Conservation (phyloP, 30 jellyfish, hydroid and myxozoan species). For the Chironex yamaguchii region DNA sequence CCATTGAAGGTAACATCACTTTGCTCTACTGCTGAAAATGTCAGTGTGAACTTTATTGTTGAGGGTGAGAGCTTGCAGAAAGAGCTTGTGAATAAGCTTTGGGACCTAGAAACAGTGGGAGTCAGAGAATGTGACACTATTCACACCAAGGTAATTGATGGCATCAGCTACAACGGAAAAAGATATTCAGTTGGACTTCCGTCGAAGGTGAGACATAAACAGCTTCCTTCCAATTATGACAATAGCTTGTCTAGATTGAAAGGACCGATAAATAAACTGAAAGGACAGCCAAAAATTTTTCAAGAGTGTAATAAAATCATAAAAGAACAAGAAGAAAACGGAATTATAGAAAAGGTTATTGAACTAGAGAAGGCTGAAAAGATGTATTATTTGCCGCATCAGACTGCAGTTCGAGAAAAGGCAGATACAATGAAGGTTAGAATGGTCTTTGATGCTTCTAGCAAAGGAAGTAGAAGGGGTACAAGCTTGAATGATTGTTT, state of each 20-base stretch:
- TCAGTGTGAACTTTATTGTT: not conserved
- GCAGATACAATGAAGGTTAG: constrained; percentile 32
- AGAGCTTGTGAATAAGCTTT: not conserved
- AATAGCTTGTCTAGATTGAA: constrained; percentile 3
- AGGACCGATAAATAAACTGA: constrained; percentile 3
- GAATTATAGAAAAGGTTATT: constrained; percentile 14
- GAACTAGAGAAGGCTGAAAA: not conserved
- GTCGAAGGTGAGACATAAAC: constrained; percentile 13
- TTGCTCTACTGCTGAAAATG: not conserved
- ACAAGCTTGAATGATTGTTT: constrained; percentile 43
- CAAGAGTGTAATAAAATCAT: not conserved
- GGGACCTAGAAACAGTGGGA: constrained; percentile 11
- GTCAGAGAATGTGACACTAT: not conserved
- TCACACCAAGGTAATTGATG: not conserved
- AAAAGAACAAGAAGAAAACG: constrained; percentile 19
- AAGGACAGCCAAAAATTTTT: constrained; percentile 5
- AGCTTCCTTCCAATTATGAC: constrained; percentile 6
- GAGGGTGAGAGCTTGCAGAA: not conserved
- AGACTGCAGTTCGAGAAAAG: constrained; percentile 2
- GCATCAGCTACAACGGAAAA: not conserved
- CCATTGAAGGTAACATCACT: not conserved
- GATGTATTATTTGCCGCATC: constrained; percentile 28
- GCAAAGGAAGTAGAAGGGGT: constrained; percentile 28
- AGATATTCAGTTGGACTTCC: constrained; percentile 6
- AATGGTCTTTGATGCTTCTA: constrained; percentile 43